phyloP scores from a whole-genome alignment of 2,797 vertebrate species.

The Hapalemur alaotrensis region DNA sequence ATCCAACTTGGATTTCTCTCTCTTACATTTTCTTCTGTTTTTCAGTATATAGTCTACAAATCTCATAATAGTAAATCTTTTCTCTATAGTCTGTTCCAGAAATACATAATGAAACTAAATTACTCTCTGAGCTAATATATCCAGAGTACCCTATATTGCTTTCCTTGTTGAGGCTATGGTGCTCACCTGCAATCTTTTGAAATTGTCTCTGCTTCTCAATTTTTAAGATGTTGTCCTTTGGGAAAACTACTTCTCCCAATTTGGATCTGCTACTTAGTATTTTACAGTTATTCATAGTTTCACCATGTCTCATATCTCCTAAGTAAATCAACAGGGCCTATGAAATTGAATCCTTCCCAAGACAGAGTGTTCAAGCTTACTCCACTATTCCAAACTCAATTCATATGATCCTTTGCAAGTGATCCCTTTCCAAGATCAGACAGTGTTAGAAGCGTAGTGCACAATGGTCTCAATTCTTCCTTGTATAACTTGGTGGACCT shows the following conservation, averaged over 20 bases:
- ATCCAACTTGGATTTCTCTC: background rate
- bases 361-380: background rate
- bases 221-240: constrained; percentile 41
- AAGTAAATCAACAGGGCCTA: constrained; percentile 32
- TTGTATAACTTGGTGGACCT: background rate
- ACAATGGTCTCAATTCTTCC: constrained; percentile 48
- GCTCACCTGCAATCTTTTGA: constrained; percentile 37
- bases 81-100: background rate
- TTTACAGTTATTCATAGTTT: constrained; percentile 1
- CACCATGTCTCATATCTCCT: background rate
- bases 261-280: background rate
- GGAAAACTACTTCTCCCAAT: background rate
- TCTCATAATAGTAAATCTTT: constrained; percentile 16
- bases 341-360: constrained; percentile 61
- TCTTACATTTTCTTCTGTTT: background rate
- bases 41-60: background rate
- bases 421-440: constrained; percentile 38
- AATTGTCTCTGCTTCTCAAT: constrained; percentile 53
- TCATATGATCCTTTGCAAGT: constrained; percentile 40
- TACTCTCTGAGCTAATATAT: constrained; percentile 13
- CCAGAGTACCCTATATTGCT: background rate
- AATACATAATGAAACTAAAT: constrained; percentile 14
- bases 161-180: background rate
- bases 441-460: background rate
- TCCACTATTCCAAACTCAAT: constrained; percentile 1